These are phyloP conservation scores for Drosophila atripex DNA, from an alignment of 2,888 invertebrate species.

Conservation along the genomic window DNA sequence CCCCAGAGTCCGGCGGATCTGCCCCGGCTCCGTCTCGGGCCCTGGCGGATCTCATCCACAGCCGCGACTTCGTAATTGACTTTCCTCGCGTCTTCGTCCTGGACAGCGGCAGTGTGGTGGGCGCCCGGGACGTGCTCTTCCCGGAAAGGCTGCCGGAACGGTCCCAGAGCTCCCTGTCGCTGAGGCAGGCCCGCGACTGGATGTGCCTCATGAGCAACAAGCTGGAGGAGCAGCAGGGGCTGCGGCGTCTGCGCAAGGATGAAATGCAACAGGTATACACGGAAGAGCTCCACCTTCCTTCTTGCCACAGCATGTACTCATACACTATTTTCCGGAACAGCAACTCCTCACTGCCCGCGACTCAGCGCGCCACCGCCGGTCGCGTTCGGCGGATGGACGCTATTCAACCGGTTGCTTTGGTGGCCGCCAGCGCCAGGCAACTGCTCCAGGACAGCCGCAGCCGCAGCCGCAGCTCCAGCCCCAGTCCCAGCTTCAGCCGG, in stretches of 20 bases:
- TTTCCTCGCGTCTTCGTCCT: constrained; percentile 80
- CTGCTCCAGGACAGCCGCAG: constrained; percentile 27
- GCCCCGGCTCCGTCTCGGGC: constrained; percentile 49
- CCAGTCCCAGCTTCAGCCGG: constrained; percentile 15
- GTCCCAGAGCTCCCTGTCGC: constrained; percentile 82
- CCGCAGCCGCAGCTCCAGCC: constrained; percentile 17
- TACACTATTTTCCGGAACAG: constrained; percentile 37
- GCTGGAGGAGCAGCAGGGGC: constrained; percentile 80
- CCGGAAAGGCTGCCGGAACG: constrained; percentile 77
- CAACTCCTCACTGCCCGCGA: constrained; percentile 76
- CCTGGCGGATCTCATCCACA: constrained; percentile 73
- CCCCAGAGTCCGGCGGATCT: not conserved
- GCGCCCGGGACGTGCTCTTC: constrained; percentile 72
- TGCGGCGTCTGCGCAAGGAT: constrained; percentile 65
- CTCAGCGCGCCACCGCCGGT: constrained; percentile 78
- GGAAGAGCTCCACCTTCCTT: not conserved
- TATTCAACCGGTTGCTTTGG: constrained; percentile 76
- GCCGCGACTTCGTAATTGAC: constrained; percentile 81
- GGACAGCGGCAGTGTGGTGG: constrained; percentile 68
- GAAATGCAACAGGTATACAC: constrained; percentile 78
- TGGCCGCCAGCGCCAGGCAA: constrained; percentile 51
- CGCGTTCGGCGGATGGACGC: constrained; percentile 80
- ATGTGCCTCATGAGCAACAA: constrained; percentile 78
- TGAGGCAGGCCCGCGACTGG: constrained; percentile 74
- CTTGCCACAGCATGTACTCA: not conserved